Conservation (phyloP, 2,888 invertebrate species). For the Megastigmus dorsalis region DNA sequence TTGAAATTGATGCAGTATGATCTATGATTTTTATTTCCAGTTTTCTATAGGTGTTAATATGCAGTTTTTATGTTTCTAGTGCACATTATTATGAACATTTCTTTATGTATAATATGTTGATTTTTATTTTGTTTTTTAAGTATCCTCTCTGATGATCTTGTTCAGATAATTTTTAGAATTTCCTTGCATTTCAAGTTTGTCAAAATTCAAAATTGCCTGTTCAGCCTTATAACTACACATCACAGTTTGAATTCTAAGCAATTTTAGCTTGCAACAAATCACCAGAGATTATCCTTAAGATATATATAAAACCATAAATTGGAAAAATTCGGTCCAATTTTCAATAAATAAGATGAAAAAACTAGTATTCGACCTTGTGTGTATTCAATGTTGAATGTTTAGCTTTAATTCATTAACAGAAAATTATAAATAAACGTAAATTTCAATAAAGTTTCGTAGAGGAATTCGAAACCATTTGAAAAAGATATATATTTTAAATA, state of each 20-base stretch:
- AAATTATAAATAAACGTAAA: not conserved
- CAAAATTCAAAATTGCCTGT: too few relatives aligned
- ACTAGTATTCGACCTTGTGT: conserved; percentile 22
- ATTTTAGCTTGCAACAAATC: too few relatives aligned
- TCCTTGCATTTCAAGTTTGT: too few relatives aligned
- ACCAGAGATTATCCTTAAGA: too few relatives aligned
- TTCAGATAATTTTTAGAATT: not conserved
- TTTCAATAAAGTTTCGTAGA: not conserved
- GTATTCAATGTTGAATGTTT: too few relatives aligned
- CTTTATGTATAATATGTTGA: not conserved
- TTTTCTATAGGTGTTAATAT: not conserved
- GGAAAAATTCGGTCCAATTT: conserved; percentile 5
- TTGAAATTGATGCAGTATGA: too few relatives aligned
- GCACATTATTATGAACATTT: conserved; percentile 3
- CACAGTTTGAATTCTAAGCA: too few relatives aligned
- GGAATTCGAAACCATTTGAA: too few relatives aligned
- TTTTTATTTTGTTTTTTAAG: conserved; percentile 13
- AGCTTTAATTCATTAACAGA: too few relatives aligned
- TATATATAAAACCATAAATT: not conserved
- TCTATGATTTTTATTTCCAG: too few relatives aligned
- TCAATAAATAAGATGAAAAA: not conserved
- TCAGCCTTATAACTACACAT: too few relatives aligned
- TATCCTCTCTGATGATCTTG: conserved; percentile 26
- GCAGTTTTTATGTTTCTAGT: not conserved
- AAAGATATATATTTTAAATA: not conserved